phyloP scores from a whole-genome alignment of 2,113 vertebrate species.

The Grammatotria lemairii region DNA sequence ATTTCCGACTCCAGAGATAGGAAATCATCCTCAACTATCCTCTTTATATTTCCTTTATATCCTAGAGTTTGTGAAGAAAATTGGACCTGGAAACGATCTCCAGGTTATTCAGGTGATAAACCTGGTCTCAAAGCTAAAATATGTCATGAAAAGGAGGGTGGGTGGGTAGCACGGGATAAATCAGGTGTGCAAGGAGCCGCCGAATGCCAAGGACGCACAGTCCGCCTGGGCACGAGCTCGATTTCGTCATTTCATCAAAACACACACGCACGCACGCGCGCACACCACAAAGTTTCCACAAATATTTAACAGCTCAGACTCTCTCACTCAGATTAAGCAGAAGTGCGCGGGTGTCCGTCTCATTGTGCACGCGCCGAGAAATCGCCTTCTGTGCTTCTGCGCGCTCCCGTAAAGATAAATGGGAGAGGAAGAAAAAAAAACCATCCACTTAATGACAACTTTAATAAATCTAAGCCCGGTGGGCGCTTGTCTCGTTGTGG shows the following conservation, averaged over 20 bases:
- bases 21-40: not conserved
- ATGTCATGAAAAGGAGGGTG: not conserved
- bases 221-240: not conserved
- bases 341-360: not conserved
- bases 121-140: not conserved
- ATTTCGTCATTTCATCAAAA: not conserved
- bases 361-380: constrained; percentile 20
- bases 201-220: not conserved
- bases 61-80: not conserved
- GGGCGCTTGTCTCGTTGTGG: constrained; percentile 70
- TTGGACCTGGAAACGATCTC: not conserved
- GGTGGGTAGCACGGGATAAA: not conserved
- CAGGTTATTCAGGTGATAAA: not conserved
- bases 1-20: constrained; percentile 35
- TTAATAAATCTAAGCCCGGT: constrained; percentile 74
- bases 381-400: constrained; percentile 21
- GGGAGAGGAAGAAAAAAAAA: constrained; percentile 60
- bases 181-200: not conserved
- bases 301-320: not conserved
- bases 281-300: not conserved
- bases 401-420: constrained; percentile 68
- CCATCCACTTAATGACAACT: constrained; percentile 74
- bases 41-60: not conserved
- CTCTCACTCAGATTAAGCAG: not conserved
- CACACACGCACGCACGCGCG: not conserved